phyloP scores from a whole-genome alignment of 2,797 vertebrate species.

The Tauraco hartlaubi region DNA sequence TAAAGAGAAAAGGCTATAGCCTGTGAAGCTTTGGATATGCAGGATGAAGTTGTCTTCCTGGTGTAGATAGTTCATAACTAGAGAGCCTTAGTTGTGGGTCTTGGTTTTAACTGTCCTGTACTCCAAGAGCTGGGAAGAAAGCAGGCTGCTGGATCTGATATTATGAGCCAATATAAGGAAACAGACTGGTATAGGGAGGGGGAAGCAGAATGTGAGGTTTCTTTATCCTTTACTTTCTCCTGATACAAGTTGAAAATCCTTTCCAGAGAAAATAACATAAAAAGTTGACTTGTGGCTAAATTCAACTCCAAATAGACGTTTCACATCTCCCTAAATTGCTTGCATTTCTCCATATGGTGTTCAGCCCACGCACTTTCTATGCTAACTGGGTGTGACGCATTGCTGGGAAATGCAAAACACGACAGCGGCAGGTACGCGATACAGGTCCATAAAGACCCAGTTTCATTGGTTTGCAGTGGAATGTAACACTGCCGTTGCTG shows the following conservation, averaged over 20 bases:
- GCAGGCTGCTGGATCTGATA: not conserved
- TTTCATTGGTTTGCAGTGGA: not conserved
- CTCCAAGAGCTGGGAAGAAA: not conserved
- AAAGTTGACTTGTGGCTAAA: not conserved
- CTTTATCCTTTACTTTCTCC: not conserved
- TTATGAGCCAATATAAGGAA: fast-evolving
- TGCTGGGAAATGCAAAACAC: slow-evolving; percentile 14
- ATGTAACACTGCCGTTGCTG: not conserved
- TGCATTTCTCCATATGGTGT: slow-evolving; percentile 4
- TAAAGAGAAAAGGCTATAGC: not conserved
- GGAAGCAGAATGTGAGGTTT: not conserved
- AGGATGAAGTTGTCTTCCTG: not conserved
- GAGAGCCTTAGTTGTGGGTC: not conserved
- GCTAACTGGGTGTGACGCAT: not conserved
- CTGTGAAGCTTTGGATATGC: not conserved
- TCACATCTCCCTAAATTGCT: not conserved
- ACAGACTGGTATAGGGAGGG: fast-evolving
- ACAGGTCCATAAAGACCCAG: not conserved
- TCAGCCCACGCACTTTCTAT: slow-evolving; percentile 13
- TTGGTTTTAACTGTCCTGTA: not conserved
- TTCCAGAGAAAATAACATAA: not conserved
- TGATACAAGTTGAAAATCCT: not conserved
- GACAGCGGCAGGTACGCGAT: not conserved
- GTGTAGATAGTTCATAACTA: fast-evolving
- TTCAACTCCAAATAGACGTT: not conserved